These are phyloP conservation scores for Stenotaenia linearis DNA, from an alignment of 2,888 invertebrate genomes.

Conservation along the genomic window DNA sequence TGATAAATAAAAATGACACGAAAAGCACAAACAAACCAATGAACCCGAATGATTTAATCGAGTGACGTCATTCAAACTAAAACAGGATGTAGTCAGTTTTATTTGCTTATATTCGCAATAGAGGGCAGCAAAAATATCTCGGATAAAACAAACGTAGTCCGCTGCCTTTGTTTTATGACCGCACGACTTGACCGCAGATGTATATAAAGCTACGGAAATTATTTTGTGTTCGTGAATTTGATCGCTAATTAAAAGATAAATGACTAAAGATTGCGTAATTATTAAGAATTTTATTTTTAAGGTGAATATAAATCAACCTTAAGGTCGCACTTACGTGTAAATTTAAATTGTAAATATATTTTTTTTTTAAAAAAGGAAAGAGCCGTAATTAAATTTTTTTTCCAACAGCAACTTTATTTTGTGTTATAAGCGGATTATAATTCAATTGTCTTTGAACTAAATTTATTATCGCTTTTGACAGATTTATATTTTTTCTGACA, in stretches of 20 bases:
- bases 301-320: too few species aligned
- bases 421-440: not conserved
- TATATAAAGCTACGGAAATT: too few species aligned
- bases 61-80: not conserved
- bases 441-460: not conserved
- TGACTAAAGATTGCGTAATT: too few species aligned
- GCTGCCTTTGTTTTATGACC: too few species aligned
- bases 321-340: too few species aligned
- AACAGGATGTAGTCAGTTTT: not conserved
- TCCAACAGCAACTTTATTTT: too few species aligned
- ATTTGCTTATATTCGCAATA: not conserved
- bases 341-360: not conserved
- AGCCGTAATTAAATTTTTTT: not conserved
- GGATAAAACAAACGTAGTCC: not conserved
- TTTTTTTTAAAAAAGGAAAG: not conserved
- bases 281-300: too few species aligned
- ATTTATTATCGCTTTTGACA: not conserved
- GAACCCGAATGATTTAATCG: conserved; percentile 11
- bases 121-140: not conserved
- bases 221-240: too few species aligned
- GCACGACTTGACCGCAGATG: too few species aligned
- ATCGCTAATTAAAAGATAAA: too few species aligned
- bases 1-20: not conserved
- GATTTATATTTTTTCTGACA: not conserved
- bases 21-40: conserved; percentile 7